Evolutionary conservation across 1,140 invertebrate species (phyloP).

Genomic region (Hermetia illucens): DNA sequence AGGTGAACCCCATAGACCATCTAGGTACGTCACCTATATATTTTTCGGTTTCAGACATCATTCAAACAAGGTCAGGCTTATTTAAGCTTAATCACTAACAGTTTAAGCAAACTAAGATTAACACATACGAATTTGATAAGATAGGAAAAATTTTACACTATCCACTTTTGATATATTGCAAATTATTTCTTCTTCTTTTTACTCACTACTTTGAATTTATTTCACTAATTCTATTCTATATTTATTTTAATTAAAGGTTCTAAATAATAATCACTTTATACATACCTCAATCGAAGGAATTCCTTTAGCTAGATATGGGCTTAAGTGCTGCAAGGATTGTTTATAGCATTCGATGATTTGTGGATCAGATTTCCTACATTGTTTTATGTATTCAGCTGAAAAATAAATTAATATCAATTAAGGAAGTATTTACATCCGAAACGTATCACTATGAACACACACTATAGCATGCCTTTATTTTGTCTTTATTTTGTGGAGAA

Average conservation of each 20-base stretch:
- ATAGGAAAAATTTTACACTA: not conserved
- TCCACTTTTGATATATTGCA: slow-evolving; percentile 3
- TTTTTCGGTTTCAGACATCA: too few relatives aligned
- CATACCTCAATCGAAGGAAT: slow-evolving; percentile 46
- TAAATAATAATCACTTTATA: slow-evolving; percentile 5
- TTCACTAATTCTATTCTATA: slow-evolving; percentile 16
- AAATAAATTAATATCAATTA: slow-evolving; percentile 21
- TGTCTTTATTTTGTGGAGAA: too few relatives aligned
- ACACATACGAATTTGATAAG: slow-evolving; percentile 1
- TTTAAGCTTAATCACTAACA: too few relatives aligned
- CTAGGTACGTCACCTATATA: too few relatives aligned
- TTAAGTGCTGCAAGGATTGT: slow-evolving; percentile 43
- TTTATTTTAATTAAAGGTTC: slow-evolving; percentile 11
- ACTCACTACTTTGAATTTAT: too few relatives aligned
- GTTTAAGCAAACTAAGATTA: too few relatives aligned
- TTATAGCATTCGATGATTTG: slow-evolving; percentile 46
- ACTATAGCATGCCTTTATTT: too few relatives aligned
- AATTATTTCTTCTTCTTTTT: too few relatives aligned
- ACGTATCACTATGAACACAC: too few relatives aligned
- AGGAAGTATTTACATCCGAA: too few relatives aligned
- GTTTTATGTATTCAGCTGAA: slow-evolving; percentile 53
- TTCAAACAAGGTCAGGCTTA: too few relatives aligned
- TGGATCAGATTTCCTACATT: slow-evolving; percentile 48
- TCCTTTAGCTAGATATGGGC: slow-evolving; percentile 46
- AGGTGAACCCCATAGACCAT: too few relatives aligned